Conservation (phyloP, 2,888 invertebrate genomes). For the Plagiodera versicolora region DNA sequence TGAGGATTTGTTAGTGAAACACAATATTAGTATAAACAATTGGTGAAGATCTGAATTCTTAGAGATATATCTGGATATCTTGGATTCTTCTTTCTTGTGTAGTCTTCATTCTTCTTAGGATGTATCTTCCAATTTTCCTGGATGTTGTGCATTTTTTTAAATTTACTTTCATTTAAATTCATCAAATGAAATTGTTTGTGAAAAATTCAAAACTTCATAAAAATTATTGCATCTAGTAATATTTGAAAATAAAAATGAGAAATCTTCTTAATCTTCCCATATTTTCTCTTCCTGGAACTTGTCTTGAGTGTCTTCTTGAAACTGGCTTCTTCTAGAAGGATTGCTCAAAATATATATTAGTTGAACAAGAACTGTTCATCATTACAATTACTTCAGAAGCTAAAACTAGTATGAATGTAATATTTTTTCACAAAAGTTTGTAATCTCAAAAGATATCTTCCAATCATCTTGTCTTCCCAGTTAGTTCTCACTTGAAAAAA, state of each 20-base stretch:
- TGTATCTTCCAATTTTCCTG: neutral
- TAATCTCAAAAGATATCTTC: neutral
- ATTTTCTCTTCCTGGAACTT: no score
- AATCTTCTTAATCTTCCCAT: no score
- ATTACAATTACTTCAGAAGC: no score
- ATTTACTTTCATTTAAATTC: neutral
- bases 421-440: neutral
- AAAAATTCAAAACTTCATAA: no score
- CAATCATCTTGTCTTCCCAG: neutral
- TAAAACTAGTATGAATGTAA: neutral
- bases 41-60: neutral
- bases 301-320: no score
- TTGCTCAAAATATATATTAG: no score
- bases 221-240: no score
- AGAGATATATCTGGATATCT: neutral
- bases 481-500: constrained; percentile 1
- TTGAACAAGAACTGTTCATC: no score
- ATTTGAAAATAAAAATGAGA: no score
- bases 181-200: no score
- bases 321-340: no score
- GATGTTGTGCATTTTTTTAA: neutral
- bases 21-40: neutral
- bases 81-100: neutral
- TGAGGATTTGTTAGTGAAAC: constrained; percentile 1
- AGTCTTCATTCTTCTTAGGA: constrained; percentile 7